phyloP scores from a whole-genome alignment of 2,888 invertebrate species.

The Panzeria rudis region DNA sequence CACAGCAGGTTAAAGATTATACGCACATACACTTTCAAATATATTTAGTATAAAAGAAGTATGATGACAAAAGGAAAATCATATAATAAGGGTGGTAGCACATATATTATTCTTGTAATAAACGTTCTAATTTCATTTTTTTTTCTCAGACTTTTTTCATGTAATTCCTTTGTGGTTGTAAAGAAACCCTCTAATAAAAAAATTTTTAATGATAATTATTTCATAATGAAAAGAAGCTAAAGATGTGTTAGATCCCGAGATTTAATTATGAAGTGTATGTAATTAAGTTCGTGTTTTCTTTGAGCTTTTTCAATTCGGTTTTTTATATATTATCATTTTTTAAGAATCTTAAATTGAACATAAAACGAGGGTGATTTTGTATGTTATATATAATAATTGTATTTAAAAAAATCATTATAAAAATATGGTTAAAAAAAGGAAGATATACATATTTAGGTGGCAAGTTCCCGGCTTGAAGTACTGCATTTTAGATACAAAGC shows the following conservation, averaged over 20 bases:
- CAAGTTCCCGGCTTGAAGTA: too few relatives aligned
- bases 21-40: background rate
- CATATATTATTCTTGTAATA: conserved; percentile 29
- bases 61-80: background rate
- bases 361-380: background rate
- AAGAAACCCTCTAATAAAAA: conserved; percentile 25
- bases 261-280: conserved; percentile 58
- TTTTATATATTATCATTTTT: background rate
- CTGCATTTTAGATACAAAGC: too few relatives aligned
- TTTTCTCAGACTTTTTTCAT: background rate
- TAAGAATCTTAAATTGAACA: background rate
- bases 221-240: conserved; percentile 46
- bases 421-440: too few relatives aligned
- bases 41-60: background rate
- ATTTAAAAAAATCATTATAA: too few relatives aligned
- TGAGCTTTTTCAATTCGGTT: background rate
- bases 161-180: conserved; percentile 4
- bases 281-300: conserved; percentile 39
- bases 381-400: too few relatives aligned
- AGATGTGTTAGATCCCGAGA: conserved; percentile 44
- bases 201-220: conserved; percentile 41
- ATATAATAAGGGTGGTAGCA: background rate
- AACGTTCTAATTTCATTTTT: conserved; percentile 23
- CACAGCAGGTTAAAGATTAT: conserved; percentile 5
- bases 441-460: too few relatives aligned